Conservation (phyloP, 64 coral and sea anemone genomes). For the Platygyra sinensis region DNA sequence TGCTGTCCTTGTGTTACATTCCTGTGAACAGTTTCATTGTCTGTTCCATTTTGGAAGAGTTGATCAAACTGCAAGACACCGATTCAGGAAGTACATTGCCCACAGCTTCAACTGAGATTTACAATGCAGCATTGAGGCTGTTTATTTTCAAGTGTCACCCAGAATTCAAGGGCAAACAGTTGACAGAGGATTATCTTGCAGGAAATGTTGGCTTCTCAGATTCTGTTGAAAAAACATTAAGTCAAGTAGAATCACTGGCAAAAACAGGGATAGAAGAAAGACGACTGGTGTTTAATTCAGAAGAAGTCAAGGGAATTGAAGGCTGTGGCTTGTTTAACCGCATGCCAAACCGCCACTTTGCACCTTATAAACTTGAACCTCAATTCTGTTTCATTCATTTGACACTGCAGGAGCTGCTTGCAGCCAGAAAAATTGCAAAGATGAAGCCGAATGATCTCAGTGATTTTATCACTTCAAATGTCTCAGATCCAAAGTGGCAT, state of each 20-base stretch:
- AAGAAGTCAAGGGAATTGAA: conserved; percentile 48
- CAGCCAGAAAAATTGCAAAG: conserved; percentile 38
- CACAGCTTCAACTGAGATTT: conserved; percentile 42
- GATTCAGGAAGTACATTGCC: conserved; percentile 23
- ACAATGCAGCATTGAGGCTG: conserved; percentile 49
- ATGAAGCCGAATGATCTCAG: neutral
- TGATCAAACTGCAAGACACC: neutral
- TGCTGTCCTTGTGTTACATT: conserved; percentile 66
- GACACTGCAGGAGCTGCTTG: conserved; percentile 48
- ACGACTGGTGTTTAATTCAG: conserved; percentile 52
- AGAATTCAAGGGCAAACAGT: neutral
- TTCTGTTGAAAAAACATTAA: conserved; percentile 19
- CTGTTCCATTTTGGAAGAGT: conserved; percentile 41
- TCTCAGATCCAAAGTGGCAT: conserved; percentile 21
- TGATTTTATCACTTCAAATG: conserved; percentile 2
- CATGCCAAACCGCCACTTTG: conserved; percentile 36
- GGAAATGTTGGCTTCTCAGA: conserved; percentile 15
- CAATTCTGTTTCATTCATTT: conserved; percentile 52
- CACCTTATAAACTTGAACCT: conserved; percentile 6
- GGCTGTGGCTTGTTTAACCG: conserved; percentile 56
- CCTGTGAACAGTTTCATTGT: conserved; percentile 62
- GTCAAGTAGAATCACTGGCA: conserved; percentile 30
- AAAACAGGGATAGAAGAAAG: conserved; percentile 27
- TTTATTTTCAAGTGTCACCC: conserved; percentile 46
- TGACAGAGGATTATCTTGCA: neutral